A percentile compares a stretch with the other conserved stretches of the same genome.
phyloP scores from a whole-genome alignment of 2,888 invertebrate species.

The Limulus polyphemus region DNA sequence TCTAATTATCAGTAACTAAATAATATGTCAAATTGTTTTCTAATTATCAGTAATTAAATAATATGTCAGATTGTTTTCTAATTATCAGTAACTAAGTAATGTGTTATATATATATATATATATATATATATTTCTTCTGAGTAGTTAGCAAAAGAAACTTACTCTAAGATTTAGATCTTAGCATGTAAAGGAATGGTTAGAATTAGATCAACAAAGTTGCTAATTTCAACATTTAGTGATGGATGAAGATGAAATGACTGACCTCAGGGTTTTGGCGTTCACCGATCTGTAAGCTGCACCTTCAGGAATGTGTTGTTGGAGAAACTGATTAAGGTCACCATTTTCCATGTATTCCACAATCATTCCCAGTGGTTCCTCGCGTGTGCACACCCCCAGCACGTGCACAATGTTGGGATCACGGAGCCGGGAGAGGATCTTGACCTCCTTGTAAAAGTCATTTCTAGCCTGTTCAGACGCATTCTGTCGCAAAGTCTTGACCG shows the following conservation, averaged over 20 bases:
- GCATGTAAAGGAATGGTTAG: background rate
- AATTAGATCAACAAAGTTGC: background rate
- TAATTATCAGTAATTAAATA: too few relatives aligned
- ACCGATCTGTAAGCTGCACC: conserved; percentile 47
- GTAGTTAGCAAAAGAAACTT: too few relatives aligned
- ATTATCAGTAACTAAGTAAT: too few relatives aligned
- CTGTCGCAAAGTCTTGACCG: conserved; percentile 70
- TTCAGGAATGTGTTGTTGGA: conserved; percentile 58
- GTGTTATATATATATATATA: too few relatives aligned
- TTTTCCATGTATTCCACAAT: conserved; percentile 80
- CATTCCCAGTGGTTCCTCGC: conserved; percentile 71
- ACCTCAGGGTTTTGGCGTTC: conserved; percentile 57
- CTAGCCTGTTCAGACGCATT: conserved; percentile 57
- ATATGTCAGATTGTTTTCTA: too few relatives aligned
- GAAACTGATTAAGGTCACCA: conserved; percentile 65
- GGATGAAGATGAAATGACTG: conserved; percentile 26
- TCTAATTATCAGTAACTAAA: too few relatives aligned
- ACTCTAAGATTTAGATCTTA: too few relatives aligned
- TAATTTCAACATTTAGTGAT: too few relatives aligned
- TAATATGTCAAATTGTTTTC: too few relatives aligned
- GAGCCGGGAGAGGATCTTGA: conserved; percentile 69
- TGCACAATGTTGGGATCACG: conserved; percentile 72
- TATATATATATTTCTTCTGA: too few relatives aligned
- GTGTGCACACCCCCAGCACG: conserved; percentile 64
- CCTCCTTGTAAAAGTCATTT: conserved; percentile 70